A percentile compares a stretch with the other conserved stretches of the same genome.
Evolutionary conservation across 2,888 invertebrate genomes (phyloP).

Genomic region (Chrysolina oricalcia): DNA sequence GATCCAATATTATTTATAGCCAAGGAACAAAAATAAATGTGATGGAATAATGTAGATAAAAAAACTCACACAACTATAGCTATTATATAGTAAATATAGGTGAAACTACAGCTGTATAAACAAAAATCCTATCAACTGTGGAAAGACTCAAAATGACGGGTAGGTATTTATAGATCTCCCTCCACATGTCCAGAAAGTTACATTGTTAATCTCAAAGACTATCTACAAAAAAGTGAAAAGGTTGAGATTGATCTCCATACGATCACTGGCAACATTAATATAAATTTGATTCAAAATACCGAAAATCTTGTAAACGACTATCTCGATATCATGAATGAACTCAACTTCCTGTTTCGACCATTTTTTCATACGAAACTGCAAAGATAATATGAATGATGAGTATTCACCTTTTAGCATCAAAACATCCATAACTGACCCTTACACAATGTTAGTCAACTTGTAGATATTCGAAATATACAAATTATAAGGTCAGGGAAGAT

Average conservation of each 20-base stretch:
- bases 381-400: background rate
- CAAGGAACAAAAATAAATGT: too few relatives aligned
- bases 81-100: background rate
- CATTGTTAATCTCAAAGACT: conserved; percentile 1
- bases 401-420: conserved; percentile 2
- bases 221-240: background rate
- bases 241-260: background rate
- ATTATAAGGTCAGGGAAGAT: conserved; percentile 6
- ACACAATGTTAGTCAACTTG: background rate
- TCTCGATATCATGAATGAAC: background rate
- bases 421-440: background rate
- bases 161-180: background rate
- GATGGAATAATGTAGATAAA: too few relatives aligned
- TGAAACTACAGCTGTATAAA: conserved; percentile 1
- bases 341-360: background rate
- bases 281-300: conserved; percentile 11
- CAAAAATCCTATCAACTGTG: background rate
- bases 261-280: background rate
- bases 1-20: too few relatives aligned
- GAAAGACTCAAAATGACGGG: background rate
- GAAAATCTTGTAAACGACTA: background rate
- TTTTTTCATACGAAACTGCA: conserved; percentile 4
- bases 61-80: too few relatives aligned
- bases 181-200: conserved; percentile 7
- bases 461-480: conserved; percentile 1